phyloP scores from a whole-genome alignment of 2,888 invertebrate genomes.

The Himalopsyche kuldschensis region DNA sequence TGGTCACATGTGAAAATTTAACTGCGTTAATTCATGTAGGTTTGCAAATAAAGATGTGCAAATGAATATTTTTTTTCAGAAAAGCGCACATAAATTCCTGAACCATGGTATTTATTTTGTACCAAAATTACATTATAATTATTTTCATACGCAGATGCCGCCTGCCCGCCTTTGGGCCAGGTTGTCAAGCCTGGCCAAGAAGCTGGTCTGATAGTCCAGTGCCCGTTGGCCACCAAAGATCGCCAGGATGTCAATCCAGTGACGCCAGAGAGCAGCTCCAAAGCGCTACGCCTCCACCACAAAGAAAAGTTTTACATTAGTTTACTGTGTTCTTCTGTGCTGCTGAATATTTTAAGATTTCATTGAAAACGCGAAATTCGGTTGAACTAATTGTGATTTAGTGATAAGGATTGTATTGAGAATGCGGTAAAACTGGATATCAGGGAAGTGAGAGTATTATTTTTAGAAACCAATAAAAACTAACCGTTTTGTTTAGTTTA shows the following conservation, averaged over 20 bases:
- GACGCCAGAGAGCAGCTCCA: background rate
- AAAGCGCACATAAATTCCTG: too few species aligned
- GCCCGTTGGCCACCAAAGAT: slow-evolving; percentile 37
- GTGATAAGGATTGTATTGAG: background rate
- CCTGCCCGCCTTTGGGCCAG: slow-evolving; percentile 30
- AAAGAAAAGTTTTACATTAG: background rate
- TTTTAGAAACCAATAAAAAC: too few species aligned
- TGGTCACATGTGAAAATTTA: too few species aligned
- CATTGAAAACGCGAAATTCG: background rate
- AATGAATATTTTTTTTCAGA: too few species aligned
- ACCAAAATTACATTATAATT: background rate
- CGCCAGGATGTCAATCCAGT: slow-evolving; percentile 33
- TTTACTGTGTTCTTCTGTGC: background rate
- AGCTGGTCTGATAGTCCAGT: slow-evolving; percentile 36
- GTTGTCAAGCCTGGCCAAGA: slow-evolving; percentile 27
- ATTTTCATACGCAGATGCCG: slow-evolving; percentile 25
- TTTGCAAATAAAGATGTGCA: too few species aligned
- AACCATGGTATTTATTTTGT: too few species aligned
- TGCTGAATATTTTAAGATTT: background rate
- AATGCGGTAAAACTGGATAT: background rate
- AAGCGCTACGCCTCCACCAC: background rate
- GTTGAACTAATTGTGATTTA: background rate
- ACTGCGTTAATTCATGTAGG: too few species aligned
- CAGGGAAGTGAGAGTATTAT: background rate
- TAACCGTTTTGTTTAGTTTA: too few species aligned